Base-by-base conservation (phyloP, 2,113 vertebrate genomes). In the Carassius carassius region DNA sequence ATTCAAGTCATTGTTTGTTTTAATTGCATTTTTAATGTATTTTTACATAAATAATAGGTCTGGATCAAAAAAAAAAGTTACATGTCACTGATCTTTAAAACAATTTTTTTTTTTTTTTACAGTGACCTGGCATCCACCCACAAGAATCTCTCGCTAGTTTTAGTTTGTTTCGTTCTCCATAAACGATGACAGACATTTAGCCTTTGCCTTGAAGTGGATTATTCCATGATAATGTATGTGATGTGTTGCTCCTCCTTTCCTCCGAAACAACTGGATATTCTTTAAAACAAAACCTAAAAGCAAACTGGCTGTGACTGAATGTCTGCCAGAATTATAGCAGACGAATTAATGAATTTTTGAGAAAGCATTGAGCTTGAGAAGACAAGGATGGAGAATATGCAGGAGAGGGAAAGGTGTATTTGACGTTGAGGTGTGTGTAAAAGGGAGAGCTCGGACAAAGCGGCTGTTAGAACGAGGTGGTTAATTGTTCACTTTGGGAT, bases 401-500 rank as follows among this genome's bases (percentile, higher is more conserved):
- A 14, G 41, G 21, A 41, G 16, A 37, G 58, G 37, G 3, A 69
- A 60, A 72, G 37, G 78, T 74, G 51, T 76, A 29, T 54, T 6
- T 81, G 78, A 51, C 29, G 78, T 49, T 5, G 49, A 25, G 79
- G 88, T 89, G 58, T 89, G 93, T 90, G 93, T 91, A 93, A 92
- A 91, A 86, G 92, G 90, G 83, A 81, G 91, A 84, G 93, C 91
- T 96, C 8, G 95, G 96, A 96, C 70, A 95, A 94, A 94, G 94
- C 92, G 94, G 95, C 94, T 95, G 96, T 96, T 97, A 95, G 97
- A 97, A 95, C 89, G 92, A 92, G 93, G 93, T 92, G 94, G 95
- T 97, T 99, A 97, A 98, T 97, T 97, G 96, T 95, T 92, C 95
- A 94, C 95, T 95, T 94, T 92, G 95, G 96, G 95, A 94, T 92